phyloP scores from a whole-genome alignment of 2,888 invertebrate genomes.

The Caenorhabditis virilis region DNA sequence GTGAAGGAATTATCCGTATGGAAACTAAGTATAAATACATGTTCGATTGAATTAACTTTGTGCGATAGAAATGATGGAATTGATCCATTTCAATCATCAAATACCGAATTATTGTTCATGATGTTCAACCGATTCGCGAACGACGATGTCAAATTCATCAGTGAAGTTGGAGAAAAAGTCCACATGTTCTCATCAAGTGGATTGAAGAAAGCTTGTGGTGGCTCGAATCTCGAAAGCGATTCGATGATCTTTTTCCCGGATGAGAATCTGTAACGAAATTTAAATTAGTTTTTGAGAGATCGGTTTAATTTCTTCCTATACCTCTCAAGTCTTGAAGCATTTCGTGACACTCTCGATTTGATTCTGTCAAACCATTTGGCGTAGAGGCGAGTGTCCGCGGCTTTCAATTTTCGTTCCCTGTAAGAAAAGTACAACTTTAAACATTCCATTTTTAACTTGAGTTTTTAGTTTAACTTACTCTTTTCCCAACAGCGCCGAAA shows the following conservation, averaged over 20 bases:
- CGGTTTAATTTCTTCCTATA: no score
- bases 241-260: constrained; percentile 63
- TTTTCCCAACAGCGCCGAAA: constrained; percentile 30
- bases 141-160: not conserved
- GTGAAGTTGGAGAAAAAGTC: not conserved
- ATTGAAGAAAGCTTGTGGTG: not conserved
- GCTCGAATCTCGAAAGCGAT: constrained; percentile 10
- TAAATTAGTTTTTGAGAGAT: not conserved
- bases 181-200: not conserved
- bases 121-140: not conserved
- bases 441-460: not conserved
- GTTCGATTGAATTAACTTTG: no score
- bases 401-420: constrained; percentile 23
- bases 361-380: constrained; percentile 27
- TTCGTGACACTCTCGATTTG: constrained; percentile 11
- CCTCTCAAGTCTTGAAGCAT: constrained; percentile 21
- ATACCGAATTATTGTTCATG: constrained; percentile 5
- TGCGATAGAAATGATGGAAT: no score
- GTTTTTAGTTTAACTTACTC: constrained; percentile 12
- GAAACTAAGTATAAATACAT: no score
- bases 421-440: not conserved
- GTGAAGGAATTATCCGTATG: no score
- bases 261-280: constrained; percentile 41
- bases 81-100: constrained; percentile 12
- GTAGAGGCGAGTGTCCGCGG: constrained; percentile 9